Evolutionary conservation across 2,113 vertebrate species (phyloP).

Genomic region (Rhynchomys soricoides): DNA sequence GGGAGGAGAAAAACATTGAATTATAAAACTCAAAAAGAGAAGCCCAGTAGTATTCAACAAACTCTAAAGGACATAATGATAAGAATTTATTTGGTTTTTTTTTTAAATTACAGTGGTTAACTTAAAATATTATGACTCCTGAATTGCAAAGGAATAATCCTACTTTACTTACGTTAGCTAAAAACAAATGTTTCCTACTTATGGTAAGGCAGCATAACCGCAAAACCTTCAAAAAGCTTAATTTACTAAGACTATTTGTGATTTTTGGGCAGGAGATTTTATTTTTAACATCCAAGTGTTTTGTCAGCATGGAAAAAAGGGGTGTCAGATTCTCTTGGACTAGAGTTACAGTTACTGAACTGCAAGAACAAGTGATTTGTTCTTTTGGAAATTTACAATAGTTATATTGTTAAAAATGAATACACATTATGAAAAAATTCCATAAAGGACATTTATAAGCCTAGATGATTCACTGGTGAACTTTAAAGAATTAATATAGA

Average conservation of each 20-base stretch:
- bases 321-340: neutral
- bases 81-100: neutral
- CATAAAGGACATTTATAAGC: neutral
- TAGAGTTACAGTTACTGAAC: neutral
- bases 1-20: neutral
- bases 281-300: neutral
- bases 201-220: neutral
- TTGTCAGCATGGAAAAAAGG: neutral
- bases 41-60: neutral
- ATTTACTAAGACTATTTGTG: neutral
- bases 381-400: neutral
- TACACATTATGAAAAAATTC: neutral
- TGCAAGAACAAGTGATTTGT: neutral
- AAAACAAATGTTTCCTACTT: neutral
- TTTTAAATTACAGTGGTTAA: neutral
- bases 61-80: slow-evolving; percentile 9
- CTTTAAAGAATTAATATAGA: slow-evolving; percentile 48
- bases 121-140: neutral
- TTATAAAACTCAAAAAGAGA: neutral
- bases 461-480: neutral
- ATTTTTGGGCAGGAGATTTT: neutral
- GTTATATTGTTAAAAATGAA: neutral
- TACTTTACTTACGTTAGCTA: neutral
- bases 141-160: neutral
- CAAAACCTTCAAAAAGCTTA: neutral